These are phyloP conservation scores for Aphelenchoides besseyi DNA, from an alignment of 1,140 invertebrate species.

Conservation along the genomic window DNA sequence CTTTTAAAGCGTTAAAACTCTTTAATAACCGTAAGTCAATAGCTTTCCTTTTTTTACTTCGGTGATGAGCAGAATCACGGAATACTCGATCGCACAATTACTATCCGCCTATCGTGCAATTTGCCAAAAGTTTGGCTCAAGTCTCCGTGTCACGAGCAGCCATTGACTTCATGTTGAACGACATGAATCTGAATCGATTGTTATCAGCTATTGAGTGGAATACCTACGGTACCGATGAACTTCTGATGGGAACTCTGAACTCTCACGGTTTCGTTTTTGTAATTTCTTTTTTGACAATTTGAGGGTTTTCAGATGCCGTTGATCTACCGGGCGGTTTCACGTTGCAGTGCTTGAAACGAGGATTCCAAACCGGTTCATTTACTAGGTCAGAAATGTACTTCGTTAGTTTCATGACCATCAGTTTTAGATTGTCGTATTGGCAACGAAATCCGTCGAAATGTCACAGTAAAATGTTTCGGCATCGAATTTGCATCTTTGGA, in stretches of 20 bases:
- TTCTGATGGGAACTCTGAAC: constrained; percentile 22
- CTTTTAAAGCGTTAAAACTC: constrained; percentile 15
- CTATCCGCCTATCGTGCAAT: constrained; percentile 17
- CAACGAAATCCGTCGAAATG: constrained; percentile 7
- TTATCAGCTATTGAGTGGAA: constrained; percentile 14
- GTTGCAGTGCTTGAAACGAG: constrained; percentile 1
- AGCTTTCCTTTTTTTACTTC: constrained; percentile 9
- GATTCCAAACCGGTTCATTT: not conserved
- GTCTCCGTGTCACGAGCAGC: constrained; percentile 25
- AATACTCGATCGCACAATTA: constrained; percentile 9
- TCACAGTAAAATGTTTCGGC: constrained; percentile 17
- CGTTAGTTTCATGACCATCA: not conserved
- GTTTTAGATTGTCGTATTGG: constrained; percentile 27
- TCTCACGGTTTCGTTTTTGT: too few relatives aligned
- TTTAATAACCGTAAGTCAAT: constrained; percentile 29
- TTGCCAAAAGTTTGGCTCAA: constrained; percentile 27
- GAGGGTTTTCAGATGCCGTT: too few relatives aligned
- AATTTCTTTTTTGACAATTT: too few relatives aligned
- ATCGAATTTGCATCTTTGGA: constrained; percentile 25
- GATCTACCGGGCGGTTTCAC: constrained; percentile 27
- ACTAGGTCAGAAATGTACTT: constrained; percentile 23
- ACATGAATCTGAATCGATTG: constrained; percentile 16
- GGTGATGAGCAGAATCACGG: constrained; percentile 28
- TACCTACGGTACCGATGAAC: constrained; percentile 22
- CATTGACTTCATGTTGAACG: constrained; percentile 25